Percentiles rank a stretch among this genome's conserved stretches.
Conservation (phyloP, 2,888 invertebrate species). For the Malacosoma neustria region DNA sequence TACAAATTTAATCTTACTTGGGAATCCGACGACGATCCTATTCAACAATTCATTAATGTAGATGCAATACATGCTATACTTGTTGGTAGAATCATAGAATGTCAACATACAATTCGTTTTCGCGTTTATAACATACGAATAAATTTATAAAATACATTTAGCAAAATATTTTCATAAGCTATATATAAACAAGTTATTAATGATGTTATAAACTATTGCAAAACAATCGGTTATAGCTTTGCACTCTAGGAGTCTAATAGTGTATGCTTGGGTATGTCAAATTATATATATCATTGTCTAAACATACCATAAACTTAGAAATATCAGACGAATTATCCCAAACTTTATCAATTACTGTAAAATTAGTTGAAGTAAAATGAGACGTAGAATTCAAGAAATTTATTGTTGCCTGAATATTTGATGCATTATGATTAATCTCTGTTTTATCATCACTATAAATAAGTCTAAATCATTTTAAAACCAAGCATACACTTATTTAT, state of each 20-base stretch:
- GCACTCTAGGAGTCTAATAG: slow-evolving; percentile 62
- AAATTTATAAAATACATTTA: slow-evolving; percentile 45
- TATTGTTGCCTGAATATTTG: too few species aligned
- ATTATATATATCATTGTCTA: too few species aligned
- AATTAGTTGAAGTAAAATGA: too few species aligned
- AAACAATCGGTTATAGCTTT: slow-evolving; percentile 68
- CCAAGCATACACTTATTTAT: slow-evolving; percentile 29
- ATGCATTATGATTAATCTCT: too few species aligned
- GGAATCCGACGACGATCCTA: slow-evolving; percentile 72
- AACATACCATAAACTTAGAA: too few species aligned
- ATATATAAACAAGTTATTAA: slow-evolving; percentile 43
- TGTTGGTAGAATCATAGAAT: slow-evolving; percentile 27
- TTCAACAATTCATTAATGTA: slow-evolving; percentile 38
- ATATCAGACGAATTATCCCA: too few species aligned
- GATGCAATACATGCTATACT: slow-evolving; percentile 42
- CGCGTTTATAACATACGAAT: slow-evolving; percentile 40
- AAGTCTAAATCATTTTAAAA: too few species aligned
- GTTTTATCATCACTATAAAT: too few species aligned
- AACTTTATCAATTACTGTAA: too few species aligned
- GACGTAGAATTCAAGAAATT: too few species aligned
- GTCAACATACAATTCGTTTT: slow-evolving; percentile 37
- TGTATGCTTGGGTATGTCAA: slow-evolving; percentile 29
- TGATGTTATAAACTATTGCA: slow-evolving; percentile 67
- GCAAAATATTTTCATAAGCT: slow-evolving; percentile 65
- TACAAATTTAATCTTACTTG: slow-evolving; percentile 64